Conservation (phyloP, 1,140 invertebrate species). For the Oryctes rhinoceros region DNA sequence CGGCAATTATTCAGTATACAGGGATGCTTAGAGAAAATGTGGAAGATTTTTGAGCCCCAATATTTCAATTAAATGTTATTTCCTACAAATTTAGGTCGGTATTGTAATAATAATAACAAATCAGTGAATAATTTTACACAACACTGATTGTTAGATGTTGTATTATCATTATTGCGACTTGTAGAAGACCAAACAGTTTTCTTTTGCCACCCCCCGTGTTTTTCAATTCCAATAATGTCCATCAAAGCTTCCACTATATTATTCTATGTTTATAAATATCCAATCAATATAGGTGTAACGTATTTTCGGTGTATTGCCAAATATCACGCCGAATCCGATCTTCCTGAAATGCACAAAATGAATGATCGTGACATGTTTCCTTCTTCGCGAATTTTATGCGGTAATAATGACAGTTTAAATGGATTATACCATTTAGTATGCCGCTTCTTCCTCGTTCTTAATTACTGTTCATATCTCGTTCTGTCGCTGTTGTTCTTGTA, state of each 20-base stretch:
- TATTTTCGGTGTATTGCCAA: too few species aligned
- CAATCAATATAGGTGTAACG: not conserved
- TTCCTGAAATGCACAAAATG: not conserved
- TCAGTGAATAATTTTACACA: too few species aligned
- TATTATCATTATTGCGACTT: too few species aligned
- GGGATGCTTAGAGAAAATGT: too few species aligned
- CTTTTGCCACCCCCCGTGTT: not conserved
- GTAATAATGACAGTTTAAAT: not conserved
- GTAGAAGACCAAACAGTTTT: too few species aligned
- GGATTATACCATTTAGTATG: not conserved
- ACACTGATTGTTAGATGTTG: too few species aligned
- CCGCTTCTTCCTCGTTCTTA: not conserved
- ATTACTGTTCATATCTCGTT: not conserved
- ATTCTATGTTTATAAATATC: constrained; percentile 11
- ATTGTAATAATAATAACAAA: too few species aligned
- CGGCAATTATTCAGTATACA: not conserved
- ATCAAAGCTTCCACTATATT: not conserved
- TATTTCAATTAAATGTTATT: too few species aligned
- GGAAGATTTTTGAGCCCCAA: too few species aligned
- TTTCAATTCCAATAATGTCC: not conserved
- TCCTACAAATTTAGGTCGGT: too few species aligned
- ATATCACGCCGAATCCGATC: not conserved
- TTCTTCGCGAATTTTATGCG: not conserved
- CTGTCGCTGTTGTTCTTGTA: too few species aligned
- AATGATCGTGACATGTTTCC: not conserved